Evolutionary conservation across 2,888 invertebrate genomes (phyloP).

Genomic region (Pseudeuparius sepicola): DNA sequence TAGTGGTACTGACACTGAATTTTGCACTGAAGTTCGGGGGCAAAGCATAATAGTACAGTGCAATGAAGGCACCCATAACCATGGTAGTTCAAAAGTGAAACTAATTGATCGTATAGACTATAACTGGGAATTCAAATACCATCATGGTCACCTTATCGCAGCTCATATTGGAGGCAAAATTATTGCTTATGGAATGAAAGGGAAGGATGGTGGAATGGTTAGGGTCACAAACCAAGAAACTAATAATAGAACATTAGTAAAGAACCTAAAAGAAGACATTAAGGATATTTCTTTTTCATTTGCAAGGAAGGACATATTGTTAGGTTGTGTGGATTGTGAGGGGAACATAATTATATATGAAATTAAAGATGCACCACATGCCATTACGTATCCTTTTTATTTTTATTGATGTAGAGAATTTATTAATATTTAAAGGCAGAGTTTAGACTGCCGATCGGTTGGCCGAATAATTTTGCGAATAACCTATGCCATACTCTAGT

Average conservation of each 20-base stretch:
- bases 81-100: conserved; percentile 84
- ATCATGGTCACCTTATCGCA: conserved; percentile 78
- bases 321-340: conserved; percentile 80
- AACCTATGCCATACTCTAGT: too few species aligned
- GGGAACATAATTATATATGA: conserved; percentile 77
- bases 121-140: conserved; percentile 85
- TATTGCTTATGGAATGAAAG: conserved; percentile 83
- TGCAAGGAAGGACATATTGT: conserved; percentile 61
- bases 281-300: conserved; percentile 88
- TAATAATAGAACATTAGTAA: conserved; percentile 68
- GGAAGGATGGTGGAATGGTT: conserved; percentile 58
- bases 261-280: conserved; percentile 81
- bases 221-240: conserved; percentile 72
- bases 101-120: conserved; percentile 78
- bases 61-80: conserved; percentile 61
- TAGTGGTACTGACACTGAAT: conserved; percentile 34
- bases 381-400: conserved; percentile 45
- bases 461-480: too few species aligned
- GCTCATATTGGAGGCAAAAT: conserved; percentile 78
- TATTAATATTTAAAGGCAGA: too few species aligned
- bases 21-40: conserved; percentile 32
- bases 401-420: conserved; percentile 3
- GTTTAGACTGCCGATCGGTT: too few species aligned
- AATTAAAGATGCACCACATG: conserved; percentile 53
- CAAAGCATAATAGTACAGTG: conserved; percentile 60